Conservation (phyloP, 2,113 vertebrate species). For the Bungarus multicinctus region DNA sequence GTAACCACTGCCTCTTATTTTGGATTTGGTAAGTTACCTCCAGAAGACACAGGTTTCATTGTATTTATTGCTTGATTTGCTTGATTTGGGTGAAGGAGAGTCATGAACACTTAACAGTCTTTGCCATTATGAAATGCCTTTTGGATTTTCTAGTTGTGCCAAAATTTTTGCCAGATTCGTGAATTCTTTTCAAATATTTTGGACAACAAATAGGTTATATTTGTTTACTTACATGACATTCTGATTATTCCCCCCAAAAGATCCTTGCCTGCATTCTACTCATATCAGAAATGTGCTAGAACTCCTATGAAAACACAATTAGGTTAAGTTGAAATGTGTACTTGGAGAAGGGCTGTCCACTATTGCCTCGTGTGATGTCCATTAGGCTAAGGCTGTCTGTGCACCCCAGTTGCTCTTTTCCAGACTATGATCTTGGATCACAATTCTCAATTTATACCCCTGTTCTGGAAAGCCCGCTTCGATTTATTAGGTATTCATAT, state of each 20-base stretch:
- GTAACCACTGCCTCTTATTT: neutral
- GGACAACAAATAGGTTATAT: neutral
- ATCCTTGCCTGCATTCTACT: neutral
- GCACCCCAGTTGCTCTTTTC: neutral
- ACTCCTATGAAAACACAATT: neutral
- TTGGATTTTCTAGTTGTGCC: neutral
- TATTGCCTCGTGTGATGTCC: neutral
- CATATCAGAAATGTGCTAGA: neutral
- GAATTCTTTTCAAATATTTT: neutral
- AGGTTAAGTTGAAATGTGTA: neutral
- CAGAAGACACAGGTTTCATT: neutral
- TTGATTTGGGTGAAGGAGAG: neutral
- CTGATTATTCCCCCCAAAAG: neutral
- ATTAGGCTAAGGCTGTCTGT: neutral
- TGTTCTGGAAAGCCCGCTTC: neutral
- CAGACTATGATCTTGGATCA: neutral
- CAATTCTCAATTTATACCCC: neutral
- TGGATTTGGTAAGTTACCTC: neutral
- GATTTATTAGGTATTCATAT: neutral
- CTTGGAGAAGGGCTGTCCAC: neutral
- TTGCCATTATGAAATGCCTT: neutral
- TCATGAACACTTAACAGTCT: neutral
- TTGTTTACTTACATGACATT: neutral
- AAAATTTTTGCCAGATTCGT: neutral
- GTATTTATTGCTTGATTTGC: neutral